Percentiles rank a stretch among this genome's conserved stretches.
These are phyloP conservation scores for Ianthella basta DNA, from an alignment of 37 sponge, comb jelly and placozoan genomes.

Conservation along the genomic window DNA sequence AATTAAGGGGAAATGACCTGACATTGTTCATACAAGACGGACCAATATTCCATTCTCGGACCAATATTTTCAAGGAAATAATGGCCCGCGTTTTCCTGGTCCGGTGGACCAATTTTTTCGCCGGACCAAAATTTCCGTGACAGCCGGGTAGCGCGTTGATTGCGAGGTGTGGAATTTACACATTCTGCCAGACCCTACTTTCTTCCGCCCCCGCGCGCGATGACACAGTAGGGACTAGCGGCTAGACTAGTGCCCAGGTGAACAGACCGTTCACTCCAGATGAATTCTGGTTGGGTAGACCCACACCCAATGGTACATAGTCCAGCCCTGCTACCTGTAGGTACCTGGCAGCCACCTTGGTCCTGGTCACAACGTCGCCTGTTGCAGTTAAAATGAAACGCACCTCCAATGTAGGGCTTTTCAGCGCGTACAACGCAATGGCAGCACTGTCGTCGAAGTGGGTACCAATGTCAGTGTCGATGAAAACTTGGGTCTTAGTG, in stretches of 20 bases:
- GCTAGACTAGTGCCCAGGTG: slow-evolving; percentile 52
- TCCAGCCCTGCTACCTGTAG: slow-evolving; percentile 51
- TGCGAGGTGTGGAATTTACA: too few species aligned
- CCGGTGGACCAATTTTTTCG: too few species aligned
- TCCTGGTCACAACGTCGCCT: slow-evolving; percentile 67
- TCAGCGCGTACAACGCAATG: slow-evolving; percentile 60
- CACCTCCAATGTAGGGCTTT: slow-evolving; percentile 54
- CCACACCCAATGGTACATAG: slow-evolving; percentile 74
- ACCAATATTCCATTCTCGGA: too few species aligned
- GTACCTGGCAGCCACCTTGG: slow-evolving; percentile 62
- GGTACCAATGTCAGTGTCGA: slow-evolving; percentile 84
- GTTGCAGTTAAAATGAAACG: slow-evolving; percentile 69
- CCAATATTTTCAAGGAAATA: too few species aligned
- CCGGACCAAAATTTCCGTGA: too few species aligned
- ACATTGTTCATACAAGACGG: too few species aligned
- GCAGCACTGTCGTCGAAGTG: slow-evolving; percentile 73
- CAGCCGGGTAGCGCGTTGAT: too few species aligned
- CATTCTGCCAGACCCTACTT: too few species aligned
- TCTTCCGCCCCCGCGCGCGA: slow-evolving; percentile 51
- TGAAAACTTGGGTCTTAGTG: slow-evolving; percentile 60
- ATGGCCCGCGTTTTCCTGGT: background rate
- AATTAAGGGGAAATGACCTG: too few species aligned
- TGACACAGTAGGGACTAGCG: slow-evolving; percentile 58
- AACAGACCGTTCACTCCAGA: slow-evolving; percentile 14
- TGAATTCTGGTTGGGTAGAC: slow-evolving; percentile 1